These are phyloP conservation scores for Rhabditoides inermis DNA, from an alignment of 2,888 invertebrate genomes.

Conservation along the genomic window DNA sequence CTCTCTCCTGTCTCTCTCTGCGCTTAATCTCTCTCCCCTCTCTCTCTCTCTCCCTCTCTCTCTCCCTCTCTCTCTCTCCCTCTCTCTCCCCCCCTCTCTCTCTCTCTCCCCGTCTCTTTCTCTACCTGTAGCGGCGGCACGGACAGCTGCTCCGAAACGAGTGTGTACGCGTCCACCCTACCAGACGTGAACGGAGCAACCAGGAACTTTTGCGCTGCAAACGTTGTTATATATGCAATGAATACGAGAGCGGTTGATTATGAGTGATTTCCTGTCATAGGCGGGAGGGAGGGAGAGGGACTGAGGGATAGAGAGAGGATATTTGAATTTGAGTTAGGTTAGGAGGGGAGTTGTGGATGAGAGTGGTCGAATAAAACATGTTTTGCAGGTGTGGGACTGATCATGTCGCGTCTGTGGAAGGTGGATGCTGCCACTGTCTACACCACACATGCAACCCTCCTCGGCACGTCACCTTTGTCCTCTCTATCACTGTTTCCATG, in stretches of 20 bases:
- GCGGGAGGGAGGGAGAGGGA: not conserved
- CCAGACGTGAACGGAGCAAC: constrained; percentile 29
- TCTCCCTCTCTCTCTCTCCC: not conserved
- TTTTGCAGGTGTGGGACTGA: constrained; percentile 78
- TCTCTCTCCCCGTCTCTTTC: no score
- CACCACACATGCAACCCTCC: constrained; percentile 93
- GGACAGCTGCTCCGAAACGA: constrained; percentile 23
- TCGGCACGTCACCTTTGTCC: no score
- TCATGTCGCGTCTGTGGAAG: constrained; percentile 57
- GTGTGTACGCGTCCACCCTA: constrained; percentile 26
- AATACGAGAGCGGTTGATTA: not conserved
- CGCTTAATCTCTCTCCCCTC: not conserved
- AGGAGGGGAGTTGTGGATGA: not conserved
- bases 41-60: not conserved
- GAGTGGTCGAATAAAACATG: no score
- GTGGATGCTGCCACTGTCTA: constrained; percentile 89
- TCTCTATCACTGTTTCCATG: constrained; percentile 83
- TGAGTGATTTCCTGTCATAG: not conserved
- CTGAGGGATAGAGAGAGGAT: not conserved
- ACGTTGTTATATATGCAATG: not conserved
- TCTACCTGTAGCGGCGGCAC: constrained; percentile 13
- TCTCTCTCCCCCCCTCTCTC: not conserved
- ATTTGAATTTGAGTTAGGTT: not conserved
- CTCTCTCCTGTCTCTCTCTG: not conserved
- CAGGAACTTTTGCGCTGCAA: constrained; percentile 28